Base-by-base conservation (phyloP, 2,888 invertebrate genomes). In the Drosophila pseudotalamancana region DNA sequence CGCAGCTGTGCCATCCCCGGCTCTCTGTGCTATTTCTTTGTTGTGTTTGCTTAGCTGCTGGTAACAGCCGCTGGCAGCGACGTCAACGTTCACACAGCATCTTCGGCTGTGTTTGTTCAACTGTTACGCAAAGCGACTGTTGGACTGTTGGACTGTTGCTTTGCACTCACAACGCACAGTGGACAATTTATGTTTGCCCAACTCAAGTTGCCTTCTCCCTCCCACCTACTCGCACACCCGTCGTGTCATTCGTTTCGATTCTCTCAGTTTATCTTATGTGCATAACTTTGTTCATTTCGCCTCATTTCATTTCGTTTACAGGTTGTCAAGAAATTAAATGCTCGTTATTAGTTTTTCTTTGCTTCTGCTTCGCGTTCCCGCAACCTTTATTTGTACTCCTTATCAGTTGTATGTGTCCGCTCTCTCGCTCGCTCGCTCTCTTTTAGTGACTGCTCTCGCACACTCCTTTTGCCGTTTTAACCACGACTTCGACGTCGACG, bases 301-400 rank as follows among this genome's bases (percentile, higher is more conserved):
- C 34, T 50, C 56, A 65, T 65, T 67, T 56, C 53, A 57, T 65
- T 79, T 81, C 57, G 60, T 40, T 67, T 77, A 77, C 59, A 68
- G 77, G 73, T 71, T 71, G 65, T 65, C 74, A 82, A 64, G 72
- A 75, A 75, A 72, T 85, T 72, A 82, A 81, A 78, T 68, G 69
- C 69, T 69, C 66, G 67, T 76, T 81, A 81, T 67, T 72, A 62
- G 62, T 59, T 54, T 68, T 45, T 46, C 59, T 61, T 25, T 65
- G 27, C 39, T 19, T 42, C 39, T 23, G 37, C 55, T 46, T n/a
- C 37, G n/a, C n/a, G 54, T 27, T 50, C 5, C 12, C 5, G 35
- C 51, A 57, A 40, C 49, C 35, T 31, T 59, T 57, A 61, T 71
- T 66, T 39, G 59, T 59, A 55, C 64, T 70, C 39, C 72, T 73